phyloP scores from a whole-genome alignment of 37 sponge, comb jelly and placozoan genomes.

The Crambe crambe region DNA sequence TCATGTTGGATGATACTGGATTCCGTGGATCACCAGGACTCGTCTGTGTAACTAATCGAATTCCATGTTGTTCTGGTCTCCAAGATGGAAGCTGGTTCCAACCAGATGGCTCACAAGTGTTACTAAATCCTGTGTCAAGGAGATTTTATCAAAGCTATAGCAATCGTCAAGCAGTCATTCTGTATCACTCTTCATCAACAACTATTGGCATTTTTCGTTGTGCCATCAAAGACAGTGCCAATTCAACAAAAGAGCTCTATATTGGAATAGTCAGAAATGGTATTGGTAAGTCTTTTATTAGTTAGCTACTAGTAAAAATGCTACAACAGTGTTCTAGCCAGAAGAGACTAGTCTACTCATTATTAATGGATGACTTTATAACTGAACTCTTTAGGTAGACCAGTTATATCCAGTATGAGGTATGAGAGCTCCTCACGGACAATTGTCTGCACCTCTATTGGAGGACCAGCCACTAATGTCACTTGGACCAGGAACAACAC shows the following conservation, averaged over 20 bases:
- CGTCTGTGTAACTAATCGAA: background rate
- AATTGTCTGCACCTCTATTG: slow-evolving; percentile 19
- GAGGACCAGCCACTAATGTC: slow-evolving; percentile 16
- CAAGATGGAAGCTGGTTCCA: background rate
- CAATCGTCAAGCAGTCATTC: background rate
- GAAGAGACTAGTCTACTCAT: background rate
- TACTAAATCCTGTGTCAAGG: background rate
- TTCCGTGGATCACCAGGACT: too few relatives aligned
- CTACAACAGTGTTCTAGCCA: background rate
- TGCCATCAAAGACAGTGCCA: slow-evolving; percentile 1
- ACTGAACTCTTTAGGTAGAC: background rate
- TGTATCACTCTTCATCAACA: background rate
- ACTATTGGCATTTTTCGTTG: background rate
- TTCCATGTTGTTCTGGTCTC: background rate
- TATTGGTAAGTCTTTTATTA: too few relatives aligned
- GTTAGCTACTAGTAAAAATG: too few relatives aligned
- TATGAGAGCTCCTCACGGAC: slow-evolving; percentile 12
- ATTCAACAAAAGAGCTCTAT: background rate
- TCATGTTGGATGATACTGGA: background rate
- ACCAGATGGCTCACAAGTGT: background rate
- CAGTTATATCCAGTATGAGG: background rate
- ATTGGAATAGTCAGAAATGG: too few relatives aligned
- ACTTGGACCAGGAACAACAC: slow-evolving; percentile 5
- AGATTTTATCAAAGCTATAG: background rate
- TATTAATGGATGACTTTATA: background rate